phyloP scores from a whole-genome alignment of 1,140 invertebrate species.

The Phymastichus coffea region DNA sequence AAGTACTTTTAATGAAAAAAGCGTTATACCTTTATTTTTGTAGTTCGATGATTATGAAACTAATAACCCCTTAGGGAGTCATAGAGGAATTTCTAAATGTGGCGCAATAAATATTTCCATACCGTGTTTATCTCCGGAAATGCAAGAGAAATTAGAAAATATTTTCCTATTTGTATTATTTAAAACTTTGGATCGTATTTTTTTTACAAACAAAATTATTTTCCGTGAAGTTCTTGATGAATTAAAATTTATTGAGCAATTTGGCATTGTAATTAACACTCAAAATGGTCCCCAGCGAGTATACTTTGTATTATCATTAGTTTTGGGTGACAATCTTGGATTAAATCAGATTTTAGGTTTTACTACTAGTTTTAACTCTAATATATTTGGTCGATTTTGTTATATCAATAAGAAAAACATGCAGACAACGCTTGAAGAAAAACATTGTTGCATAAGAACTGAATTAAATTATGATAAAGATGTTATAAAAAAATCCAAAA shows the following conservation, averaged over 20 bases:
- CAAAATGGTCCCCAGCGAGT: constrained; percentile 17
- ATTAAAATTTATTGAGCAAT: constrained; percentile 29
- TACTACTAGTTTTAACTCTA: constrained; percentile 33
- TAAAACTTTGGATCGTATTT: constrained; percentile 23
- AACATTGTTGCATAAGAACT: constrained; percentile 26
- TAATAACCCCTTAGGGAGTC: constrained; percentile 22
- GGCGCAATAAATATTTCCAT: too few relatives aligned
- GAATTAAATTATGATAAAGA: constrained; percentile 4
- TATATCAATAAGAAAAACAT: constrained; percentile 20
- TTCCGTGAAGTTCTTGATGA: constrained; percentile 33
- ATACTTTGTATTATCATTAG: constrained; percentile 31
- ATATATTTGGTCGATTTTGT: constrained; percentile 37
- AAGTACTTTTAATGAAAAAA: constrained; percentile 19
- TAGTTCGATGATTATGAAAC: too few relatives aligned
- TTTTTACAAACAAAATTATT: constrained; percentile 29
- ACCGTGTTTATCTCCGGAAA: too few relatives aligned
- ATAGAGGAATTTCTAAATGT: too few relatives aligned
- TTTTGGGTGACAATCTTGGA: constrained; percentile 43
- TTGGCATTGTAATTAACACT: constrained; percentile 29
- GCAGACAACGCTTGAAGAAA: constrained; percentile 21
- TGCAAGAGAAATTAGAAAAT: too few relatives aligned
- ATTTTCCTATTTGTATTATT: constrained; percentile 8
- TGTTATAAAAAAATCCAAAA: background rate
- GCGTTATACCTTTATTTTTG: constrained; percentile 34
- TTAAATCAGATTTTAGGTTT: too few relatives aligned